Conservation (phyloP, 2,888 invertebrate genomes). For the Tanypteryx hageni region DNA sequence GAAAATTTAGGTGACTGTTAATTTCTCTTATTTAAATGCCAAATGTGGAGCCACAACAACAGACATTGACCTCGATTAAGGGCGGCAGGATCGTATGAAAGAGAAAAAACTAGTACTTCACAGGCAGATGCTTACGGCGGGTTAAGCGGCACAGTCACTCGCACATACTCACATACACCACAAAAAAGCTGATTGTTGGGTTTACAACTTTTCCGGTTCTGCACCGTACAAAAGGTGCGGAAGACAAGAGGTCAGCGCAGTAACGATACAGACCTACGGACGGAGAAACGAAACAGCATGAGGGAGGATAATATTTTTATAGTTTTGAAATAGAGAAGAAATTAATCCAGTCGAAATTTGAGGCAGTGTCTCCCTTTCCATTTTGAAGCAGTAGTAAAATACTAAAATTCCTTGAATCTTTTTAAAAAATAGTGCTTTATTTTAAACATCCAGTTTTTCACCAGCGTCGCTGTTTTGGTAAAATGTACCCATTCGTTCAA, state of each 20-base stretch:
- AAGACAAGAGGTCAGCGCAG: background rate
- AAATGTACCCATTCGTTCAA: too few relatives aligned
- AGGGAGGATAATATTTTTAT: too few relatives aligned
- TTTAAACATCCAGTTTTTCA: too few relatives aligned
- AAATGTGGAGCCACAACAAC: background rate
- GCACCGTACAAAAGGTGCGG: background rate
- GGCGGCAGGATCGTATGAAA: background rate
- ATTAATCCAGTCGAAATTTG: too few relatives aligned
- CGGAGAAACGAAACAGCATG: too few relatives aligned
- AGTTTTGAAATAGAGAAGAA: too few relatives aligned
- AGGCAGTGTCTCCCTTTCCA: too few relatives aligned
- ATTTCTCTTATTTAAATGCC: background rate
- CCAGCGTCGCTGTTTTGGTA: too few relatives aligned
- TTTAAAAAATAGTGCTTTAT: too few relatives aligned
- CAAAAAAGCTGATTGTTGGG: background rate
- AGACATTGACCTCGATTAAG: conserved; percentile 16
- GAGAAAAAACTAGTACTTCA: background rate
- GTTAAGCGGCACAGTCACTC: background rate
- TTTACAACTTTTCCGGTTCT: background rate
- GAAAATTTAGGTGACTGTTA: background rate
- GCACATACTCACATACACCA: background rate
- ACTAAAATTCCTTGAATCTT: too few relatives aligned
- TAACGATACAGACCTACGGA: background rate
- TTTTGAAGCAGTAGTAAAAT: too few relatives aligned
- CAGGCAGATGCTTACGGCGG: background rate